Percentiles rank a stretch among this genome's conserved stretches.
These are phyloP conservation scores for Panulirus ornatus DNA, from an alignment of 1,140 invertebrate species.

Conservation along the genomic window DNA sequence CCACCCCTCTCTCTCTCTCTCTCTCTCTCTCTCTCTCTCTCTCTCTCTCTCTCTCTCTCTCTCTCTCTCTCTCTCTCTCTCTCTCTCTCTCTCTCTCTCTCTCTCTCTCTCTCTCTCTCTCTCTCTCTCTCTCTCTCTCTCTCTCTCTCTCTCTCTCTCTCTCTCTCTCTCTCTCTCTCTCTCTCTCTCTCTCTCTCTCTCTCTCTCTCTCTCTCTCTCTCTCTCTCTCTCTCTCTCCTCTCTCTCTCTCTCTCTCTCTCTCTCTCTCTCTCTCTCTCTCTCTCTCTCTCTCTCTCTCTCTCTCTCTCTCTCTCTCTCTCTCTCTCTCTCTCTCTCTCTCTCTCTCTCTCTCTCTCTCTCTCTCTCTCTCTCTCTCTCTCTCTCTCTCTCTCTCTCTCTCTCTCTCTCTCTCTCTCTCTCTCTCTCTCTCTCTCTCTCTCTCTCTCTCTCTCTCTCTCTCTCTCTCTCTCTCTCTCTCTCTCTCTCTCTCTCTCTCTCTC, in stretches of 20 bases:
- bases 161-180: not conserved
- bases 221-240: no score
- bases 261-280: constrained; percentile 8
- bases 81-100: not conserved
- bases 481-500: not conserved
- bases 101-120: not conserved
- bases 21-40: not conserved
- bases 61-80: not conserved
- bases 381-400: not conserved
- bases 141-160: not conserved
- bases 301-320: not conserved
- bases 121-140: not conserved
- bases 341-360: not conserved
- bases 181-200: constrained; percentile 1
- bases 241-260: not conserved
- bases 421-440: not conserved
- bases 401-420: not conserved
- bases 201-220: not conserved
- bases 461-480: not conserved
- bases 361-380: not conserved
- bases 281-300: not conserved
- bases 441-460: not conserved
- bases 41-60: not conserved
- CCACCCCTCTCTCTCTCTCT: not conserved
- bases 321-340: not conserved